Base-by-base conservation (phyloP, 2,888 invertebrate genomes). In the Tiliacea citrago region DNA sequence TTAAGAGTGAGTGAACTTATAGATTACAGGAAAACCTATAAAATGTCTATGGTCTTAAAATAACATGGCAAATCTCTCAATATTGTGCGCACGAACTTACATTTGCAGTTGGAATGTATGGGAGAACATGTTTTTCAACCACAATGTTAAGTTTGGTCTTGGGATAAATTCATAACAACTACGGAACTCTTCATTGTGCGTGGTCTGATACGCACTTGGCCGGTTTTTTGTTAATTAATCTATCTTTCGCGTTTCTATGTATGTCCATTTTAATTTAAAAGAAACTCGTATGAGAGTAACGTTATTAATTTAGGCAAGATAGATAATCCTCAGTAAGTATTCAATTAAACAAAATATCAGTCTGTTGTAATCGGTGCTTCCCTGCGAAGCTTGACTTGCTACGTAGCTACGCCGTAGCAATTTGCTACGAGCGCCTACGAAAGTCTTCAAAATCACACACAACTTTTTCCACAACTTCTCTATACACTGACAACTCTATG, bases 391-490 rank as follows among this genome's bases (percentile, higher is more conserved):
- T 13, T 39, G 1, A 42, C 29, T 45, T 45, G 61, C 47, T 72
- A 77, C 42, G 35, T 21, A 18, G 39, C 81, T 79, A 79, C 79
- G 82, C 49, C 68, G 82, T 75, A 79, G 81, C 58, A 57, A 2
- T 0, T 0, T 0, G 76, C 81, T 75, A 81, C 75, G 57, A 67
- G 16, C 47, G 62, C 21, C 58, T 65, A 68, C 53, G 63, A 55
- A 62, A 10, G 1, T n/a, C 18, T 35, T n/a, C 18, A 62, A 53
- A 78, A 39, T 57, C 49, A 51, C 12, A n/a, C 47, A 45, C 24
- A 62, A 39, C 10, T 55, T 62, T 62, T 21, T 29, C 16, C 13
- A 18, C 21, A 42, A 16, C 65, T 51, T 39, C 21, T 81, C 85
- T 82, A 72, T 16, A n/a, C 16, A 21, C 1, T 58, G 6, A 42